phyloP scores from a whole-genome alignment of 2,113 vertebrate genomes.

The Malurus melanocephalus region DNA sequence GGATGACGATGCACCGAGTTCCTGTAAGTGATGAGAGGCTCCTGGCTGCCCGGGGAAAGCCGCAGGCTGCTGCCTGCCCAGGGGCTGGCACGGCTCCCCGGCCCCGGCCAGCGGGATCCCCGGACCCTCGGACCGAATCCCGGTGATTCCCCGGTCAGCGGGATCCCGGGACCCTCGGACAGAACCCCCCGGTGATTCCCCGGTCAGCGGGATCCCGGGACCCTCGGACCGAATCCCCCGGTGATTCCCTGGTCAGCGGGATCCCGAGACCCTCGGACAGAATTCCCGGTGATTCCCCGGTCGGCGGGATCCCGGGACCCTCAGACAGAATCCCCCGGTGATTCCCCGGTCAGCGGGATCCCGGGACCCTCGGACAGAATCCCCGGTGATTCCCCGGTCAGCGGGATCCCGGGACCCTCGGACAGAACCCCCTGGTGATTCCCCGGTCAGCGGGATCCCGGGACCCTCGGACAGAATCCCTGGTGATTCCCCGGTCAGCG shows the following conservation, averaged over 20 bases:
- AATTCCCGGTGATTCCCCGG: rapidly evolving
- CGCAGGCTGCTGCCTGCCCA: background rate
- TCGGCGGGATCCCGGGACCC: background rate
- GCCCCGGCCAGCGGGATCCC: rapidly evolving
- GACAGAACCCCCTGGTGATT: too few relatives aligned
- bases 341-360: too few relatives aligned
- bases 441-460: too few relatives aligned
- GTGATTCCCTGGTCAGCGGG: too few relatives aligned
- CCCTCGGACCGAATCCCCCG: too few relatives aligned
- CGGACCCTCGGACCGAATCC: rapidly evolving
- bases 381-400: background rate
- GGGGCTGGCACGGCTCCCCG: background rate
- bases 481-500: background rate
- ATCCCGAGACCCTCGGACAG: rapidly evolving
- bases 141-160: background rate
- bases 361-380: too few relatives aligned
- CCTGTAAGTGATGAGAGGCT: conserved; percentile 58
- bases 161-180: background rate
- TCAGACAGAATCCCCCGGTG: too few relatives aligned
- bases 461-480: rapidly evolving
- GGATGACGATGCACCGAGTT: conserved; percentile 64
- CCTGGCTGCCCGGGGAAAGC: conserved; percentile 50
- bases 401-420: rapidly evolving
- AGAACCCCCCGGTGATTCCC: background rate
- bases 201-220: too few relatives aligned